phyloP scores from a whole-genome alignment of 1,140 invertebrate species.

The Bombus cullumanus region DNA sequence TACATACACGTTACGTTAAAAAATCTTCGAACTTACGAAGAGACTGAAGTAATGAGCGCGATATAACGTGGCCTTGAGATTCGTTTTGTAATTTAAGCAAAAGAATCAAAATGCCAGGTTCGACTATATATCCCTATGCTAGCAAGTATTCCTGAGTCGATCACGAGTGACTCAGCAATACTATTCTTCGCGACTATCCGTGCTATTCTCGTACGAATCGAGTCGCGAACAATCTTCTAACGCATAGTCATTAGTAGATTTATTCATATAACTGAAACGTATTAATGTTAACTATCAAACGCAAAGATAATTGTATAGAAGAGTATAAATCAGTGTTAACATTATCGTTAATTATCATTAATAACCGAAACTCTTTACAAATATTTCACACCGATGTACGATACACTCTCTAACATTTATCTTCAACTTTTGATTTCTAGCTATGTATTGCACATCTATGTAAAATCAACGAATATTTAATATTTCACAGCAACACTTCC shows the following conservation, averaged over 20 bases:
- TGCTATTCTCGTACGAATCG: not conserved
- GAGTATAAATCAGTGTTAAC: slow-evolving; percentile 1
- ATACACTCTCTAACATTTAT: slow-evolving; percentile 30
- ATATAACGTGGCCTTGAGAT: slow-evolving; percentile 58
- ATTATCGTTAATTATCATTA: not conserved
- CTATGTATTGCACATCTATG: slow-evolving; percentile 40
- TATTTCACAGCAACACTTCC: slow-evolving; percentile 12
- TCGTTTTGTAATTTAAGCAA: slow-evolving; percentile 26
- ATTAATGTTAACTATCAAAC: slow-evolving; percentile 14
- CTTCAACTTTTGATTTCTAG: slow-evolving; percentile 34
- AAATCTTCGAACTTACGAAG: slow-evolving; percentile 3
- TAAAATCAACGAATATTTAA: slow-evolving; percentile 5
- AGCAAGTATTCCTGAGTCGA: slow-evolving; percentile 12
- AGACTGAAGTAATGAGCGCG: slow-evolving; percentile 11
- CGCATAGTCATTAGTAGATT: slow-evolving; percentile 9
- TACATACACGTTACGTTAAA: slow-evolving; percentile 45
- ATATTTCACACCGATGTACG: not conserved
- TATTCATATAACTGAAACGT: not conserved
- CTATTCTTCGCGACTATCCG: not conserved
- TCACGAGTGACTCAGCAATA: slow-evolving; percentile 1
- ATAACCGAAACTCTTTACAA: not conserved
- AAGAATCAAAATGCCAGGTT: slow-evolving; percentile 60
- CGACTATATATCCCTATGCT: slow-evolving; percentile 3
- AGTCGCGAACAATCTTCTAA: slow-evolving; percentile 10
- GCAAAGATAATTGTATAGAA: slow-evolving; percentile 22